Percentiles rank a stretch among this genome's conserved stretches.
Conservation (phyloP, 2,797 vertebrate species). For the Notamacropus eugenii region DNA sequence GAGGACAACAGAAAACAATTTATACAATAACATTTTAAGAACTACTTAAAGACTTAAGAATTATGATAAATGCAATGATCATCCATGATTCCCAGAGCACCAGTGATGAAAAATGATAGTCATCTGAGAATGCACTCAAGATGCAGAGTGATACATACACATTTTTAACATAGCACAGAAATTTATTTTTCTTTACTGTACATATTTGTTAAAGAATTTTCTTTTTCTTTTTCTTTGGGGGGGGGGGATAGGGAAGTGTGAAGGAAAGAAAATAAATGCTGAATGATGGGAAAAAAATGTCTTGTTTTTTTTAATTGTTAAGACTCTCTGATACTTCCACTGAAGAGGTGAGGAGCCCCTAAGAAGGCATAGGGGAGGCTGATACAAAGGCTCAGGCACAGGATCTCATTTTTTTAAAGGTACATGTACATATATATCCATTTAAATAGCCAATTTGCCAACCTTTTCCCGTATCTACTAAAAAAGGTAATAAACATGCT, state of each 20-base stretch:
- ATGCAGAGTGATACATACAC: neutral
- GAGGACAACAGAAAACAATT: neutral
- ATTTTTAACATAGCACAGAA: neutral
- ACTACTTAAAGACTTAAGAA: neutral
- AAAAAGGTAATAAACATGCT: neutral
- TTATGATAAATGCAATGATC: neutral
- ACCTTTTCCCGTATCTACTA: neutral
- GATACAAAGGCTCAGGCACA: neutral
- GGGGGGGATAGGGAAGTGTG: neutral
- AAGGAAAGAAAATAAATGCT: neutral
- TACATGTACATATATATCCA: neutral
- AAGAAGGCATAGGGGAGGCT: neutral
- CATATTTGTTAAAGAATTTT: neutral
- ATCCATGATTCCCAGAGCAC: neutral
- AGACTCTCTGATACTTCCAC: neutral
- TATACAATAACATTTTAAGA: neutral
- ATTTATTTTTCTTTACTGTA: neutral
- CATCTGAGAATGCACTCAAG: neutral
- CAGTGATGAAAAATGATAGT: neutral
- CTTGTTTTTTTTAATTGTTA: neutral
- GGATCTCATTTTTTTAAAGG: neutral
- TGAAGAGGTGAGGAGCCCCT: neutral
- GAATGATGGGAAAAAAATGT: neutral
- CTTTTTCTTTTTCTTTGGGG: neutral
- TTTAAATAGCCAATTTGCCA: neutral